Evolutionary conservation across 2,797 vertebrate species (phyloP).

Genomic region (Euphonia xanthogaster): DNA sequence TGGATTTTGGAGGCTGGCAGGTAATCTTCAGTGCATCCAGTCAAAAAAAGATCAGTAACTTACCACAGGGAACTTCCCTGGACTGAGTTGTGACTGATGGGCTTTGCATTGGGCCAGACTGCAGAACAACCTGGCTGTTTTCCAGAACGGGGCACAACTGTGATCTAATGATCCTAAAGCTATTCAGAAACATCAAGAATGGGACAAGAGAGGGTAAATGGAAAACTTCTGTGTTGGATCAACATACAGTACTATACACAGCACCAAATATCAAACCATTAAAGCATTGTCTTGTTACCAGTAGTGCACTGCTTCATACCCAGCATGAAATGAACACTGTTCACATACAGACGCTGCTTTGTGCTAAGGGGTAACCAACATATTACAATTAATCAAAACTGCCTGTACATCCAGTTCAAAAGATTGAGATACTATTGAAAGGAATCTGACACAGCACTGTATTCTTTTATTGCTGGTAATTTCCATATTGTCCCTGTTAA

Average conservation of each 20-base stretch:
- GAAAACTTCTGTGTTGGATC: constrained; percentile 47
- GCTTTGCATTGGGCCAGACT: background rate
- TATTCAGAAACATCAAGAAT: constrained; percentile 67
- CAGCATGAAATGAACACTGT: constrained; percentile 72
- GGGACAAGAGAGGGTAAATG: background rate
- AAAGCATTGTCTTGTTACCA: constrained; percentile 62
- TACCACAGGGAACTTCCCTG: background rate
- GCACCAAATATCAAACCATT: constrained; percentile 73
- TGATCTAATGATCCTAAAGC: constrained; percentile 61
- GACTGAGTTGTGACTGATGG: background rate
- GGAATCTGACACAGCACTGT: constrained; percentile 13
- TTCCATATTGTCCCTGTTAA: constrained; percentile 91
- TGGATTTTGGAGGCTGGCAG: background rate
- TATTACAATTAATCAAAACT: constrained; percentile 65
- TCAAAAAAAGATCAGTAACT: background rate
- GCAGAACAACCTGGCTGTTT: background rate
- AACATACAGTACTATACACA: constrained; percentile 76
- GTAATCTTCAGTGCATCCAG: background rate
- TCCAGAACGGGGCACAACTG: constrained; percentile 28
- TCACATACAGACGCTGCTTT: constrained; percentile 71
- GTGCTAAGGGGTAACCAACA: constrained; percentile 65
- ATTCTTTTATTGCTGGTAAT: constrained; percentile 89
- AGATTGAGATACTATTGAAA: constrained; percentile 26
- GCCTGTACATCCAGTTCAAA: constrained; percentile 57
- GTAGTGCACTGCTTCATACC: constrained; percentile 60